Conservation (phyloP, 2,113 vertebrate genomes). For the Ictalurus furcatus region DNA sequence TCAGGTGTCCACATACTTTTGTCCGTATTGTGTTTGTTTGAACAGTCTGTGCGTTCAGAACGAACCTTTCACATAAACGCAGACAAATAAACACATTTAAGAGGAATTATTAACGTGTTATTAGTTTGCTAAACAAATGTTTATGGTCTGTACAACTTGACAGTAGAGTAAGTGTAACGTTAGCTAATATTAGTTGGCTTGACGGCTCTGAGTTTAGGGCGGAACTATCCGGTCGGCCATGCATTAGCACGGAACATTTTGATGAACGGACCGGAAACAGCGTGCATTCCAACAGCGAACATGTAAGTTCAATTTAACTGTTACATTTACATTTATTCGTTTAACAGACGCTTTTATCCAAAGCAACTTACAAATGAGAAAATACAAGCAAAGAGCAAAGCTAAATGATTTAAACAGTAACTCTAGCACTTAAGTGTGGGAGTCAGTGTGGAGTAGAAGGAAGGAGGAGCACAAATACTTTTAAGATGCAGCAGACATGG, state of each 20-base stretch:
- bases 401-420: too few species aligned
- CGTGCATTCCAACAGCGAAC: constrained; percentile 42
- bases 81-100: too few species aligned
- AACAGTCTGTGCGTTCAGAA: too few species aligned
- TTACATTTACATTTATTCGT: too few species aligned
- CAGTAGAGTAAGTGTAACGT: not conserved
- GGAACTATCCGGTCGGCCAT: not conserved
- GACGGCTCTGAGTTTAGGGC: not conserved
- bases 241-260: constrained; percentile 41
- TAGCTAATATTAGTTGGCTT: not conserved
- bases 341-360: too few species aligned
- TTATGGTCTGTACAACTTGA: not conserved
- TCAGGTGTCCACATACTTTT: too few species aligned
- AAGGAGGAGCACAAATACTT: not conserved
- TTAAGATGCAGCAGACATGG: not conserved
- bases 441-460: not conserved
- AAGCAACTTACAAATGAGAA: too few species aligned
- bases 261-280: constrained; percentile 64
- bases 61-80: too few species aligned
- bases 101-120: not conserved
- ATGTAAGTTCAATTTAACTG: constrained; percentile 17
- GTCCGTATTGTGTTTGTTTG: too few species aligned
- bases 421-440: not conserved
- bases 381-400: not conserved
- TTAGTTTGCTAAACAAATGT: too few species aligned